phyloP scores from a whole-genome alignment of 2,888 invertebrate genomes.

The Agrotis exclamationis region DNA sequence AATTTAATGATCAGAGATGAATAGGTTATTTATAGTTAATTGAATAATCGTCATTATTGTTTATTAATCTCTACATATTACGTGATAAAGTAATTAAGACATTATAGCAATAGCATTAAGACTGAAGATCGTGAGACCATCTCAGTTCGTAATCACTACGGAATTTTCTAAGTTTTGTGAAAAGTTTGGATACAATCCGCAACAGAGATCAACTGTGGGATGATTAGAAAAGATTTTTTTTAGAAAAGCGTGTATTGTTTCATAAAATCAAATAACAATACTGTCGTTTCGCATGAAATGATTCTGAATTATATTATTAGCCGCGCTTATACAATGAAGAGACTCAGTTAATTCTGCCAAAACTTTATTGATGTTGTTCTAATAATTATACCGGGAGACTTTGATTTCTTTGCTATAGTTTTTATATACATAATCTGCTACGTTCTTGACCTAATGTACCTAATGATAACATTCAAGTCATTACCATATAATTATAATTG shows the following conservation, averaged over 20 bases:
- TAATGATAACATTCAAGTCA: slow-evolving; percentile 30
- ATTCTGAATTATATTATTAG: slow-evolving; percentile 38
- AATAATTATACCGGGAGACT: slow-evolving; percentile 8
- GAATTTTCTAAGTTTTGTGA: slow-evolving; percentile 21
- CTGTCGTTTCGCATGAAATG: slow-evolving; percentile 16
- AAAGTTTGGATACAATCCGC: slow-evolving; percentile 26
- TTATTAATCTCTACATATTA: slow-evolving; percentile 42
- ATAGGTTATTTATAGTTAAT: slow-evolving; percentile 40
- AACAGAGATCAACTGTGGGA: background rate
- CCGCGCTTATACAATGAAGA: slow-evolving; percentile 32
- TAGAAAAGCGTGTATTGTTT: background rate
- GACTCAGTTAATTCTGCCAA: slow-evolving; percentile 40
- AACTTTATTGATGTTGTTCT: slow-evolving; percentile 30
- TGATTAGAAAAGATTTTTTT: slow-evolving; percentile 6
- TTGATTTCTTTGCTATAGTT: slow-evolving; percentile 19
- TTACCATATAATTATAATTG: slow-evolving; percentile 35
- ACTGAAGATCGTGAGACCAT: slow-evolving; percentile 20
- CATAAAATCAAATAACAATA: background rate
- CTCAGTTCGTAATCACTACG: background rate
- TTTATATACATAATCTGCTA: slow-evolving; percentile 14
- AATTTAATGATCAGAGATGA: slow-evolving; percentile 27
- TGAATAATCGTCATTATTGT: slow-evolving; percentile 48
- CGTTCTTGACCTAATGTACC: slow-evolving; percentile 42
- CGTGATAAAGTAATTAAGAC: slow-evolving; percentile 23
- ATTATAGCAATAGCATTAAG: slow-evolving; percentile 8